Evolutionary conservation across 1,140 invertebrate genomes (phyloP), one percentile per base, ranked within the genome.

Genomic region (Cydia splendana): DNA sequence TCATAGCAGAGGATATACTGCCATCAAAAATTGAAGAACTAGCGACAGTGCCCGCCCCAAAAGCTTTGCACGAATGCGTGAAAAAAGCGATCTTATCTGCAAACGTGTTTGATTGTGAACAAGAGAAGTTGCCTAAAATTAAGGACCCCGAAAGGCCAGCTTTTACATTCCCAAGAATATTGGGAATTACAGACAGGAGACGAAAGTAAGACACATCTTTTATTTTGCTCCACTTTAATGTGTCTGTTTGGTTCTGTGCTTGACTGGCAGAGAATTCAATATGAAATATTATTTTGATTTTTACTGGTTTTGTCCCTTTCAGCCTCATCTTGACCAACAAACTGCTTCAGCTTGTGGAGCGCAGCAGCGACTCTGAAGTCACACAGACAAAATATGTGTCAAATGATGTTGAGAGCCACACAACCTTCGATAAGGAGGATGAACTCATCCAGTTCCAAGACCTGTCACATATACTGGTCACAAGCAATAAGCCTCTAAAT

Each of bases 81-180:
- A 94, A 94, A 78, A 94, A 94, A 84, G 94, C 95, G 12, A 95
- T 98, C 75, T 88, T 95, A 78, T 95, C 95, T 75, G 95, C 97
- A 1, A 95, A 96, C 86, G 89, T 97, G 69, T 97, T 96, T 94
- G 97, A 98, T 93, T 95, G 96, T 48, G 94, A 96, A 84, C 96
- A 97, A 88, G 93, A 95, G 77, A 96, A 96, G 85, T 88, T 98
- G 67, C 96, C 97, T 10, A 96, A 95, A 91, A 91, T 94, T 0
- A 96, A 95, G 89, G 95, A 97, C 86, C 93, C 95, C 7, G 84
- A 94, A 45, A 95, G 96, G 83, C 96, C 96, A 62, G 95, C 95
- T 18, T 97, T 94, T 89, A 95, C 95, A 80, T 97, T 96, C 88
- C 95, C 95, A 13, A 94, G 96, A 82, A 91, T 94, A 76, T 96